These are phyloP conservation scores for Polietes domitor DNA, from an alignment of 2,888 invertebrate species.

Conservation along the genomic window DNA sequence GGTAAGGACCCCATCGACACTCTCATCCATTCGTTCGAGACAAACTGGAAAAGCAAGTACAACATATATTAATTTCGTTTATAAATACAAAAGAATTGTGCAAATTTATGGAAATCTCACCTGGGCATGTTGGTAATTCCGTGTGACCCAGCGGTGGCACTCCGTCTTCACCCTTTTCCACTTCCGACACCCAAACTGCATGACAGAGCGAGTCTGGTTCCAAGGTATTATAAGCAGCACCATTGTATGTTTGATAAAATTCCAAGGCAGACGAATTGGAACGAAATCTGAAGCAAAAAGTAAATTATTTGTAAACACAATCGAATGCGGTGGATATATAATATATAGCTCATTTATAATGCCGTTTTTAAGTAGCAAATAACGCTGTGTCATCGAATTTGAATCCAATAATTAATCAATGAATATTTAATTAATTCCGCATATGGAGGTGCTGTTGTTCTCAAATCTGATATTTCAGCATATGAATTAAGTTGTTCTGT, in stretches of 20 bases:
- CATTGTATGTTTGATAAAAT: constrained; percentile 96
- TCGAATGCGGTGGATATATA: no score
- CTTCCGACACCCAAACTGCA: constrained; percentile 96
- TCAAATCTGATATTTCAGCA: no score
- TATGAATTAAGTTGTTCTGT: no score
- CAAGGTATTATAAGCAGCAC: constrained; percentile 94
- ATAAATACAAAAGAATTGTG: background rate
- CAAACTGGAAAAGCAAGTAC: constrained; percentile 71
- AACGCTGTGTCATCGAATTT: no score
- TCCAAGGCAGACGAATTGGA: constrained; percentile 91
- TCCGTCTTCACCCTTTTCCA: constrained; percentile 92
- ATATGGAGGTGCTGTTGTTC: no score
- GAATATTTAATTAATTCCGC: no score
- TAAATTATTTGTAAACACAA: no score
- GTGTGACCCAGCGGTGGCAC: constrained; percentile 89
- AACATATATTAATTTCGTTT: background rate
- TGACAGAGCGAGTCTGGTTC: constrained; percentile 96
- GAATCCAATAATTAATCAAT: no score
- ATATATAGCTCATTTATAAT: no score
- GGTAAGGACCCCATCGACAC: constrained; percentile 97
- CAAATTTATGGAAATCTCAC: constrained; percentile 77
- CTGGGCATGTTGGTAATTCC: constrained; percentile 98
- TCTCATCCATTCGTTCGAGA: constrained; percentile 97
- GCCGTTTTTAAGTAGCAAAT: no score
- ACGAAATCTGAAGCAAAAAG: constrained; percentile 83